Percentiles rank a stretch among this genome's conserved stretches.
phyloP scores from a whole-genome alignment of 2,113 vertebrate genomes.

The Grus americana region DNA sequence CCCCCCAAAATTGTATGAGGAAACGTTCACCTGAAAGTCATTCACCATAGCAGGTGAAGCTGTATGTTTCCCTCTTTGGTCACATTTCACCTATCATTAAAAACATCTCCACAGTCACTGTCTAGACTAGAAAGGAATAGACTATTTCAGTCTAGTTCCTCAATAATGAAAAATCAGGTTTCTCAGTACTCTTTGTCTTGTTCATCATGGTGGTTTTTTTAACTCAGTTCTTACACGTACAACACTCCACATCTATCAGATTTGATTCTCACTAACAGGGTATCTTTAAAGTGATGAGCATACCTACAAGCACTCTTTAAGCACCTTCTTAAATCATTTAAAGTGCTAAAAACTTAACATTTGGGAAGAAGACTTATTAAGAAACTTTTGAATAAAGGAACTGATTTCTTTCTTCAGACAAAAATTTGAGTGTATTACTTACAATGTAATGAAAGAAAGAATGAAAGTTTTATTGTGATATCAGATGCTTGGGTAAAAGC shows the following conservation, averaged over 20 bases:
- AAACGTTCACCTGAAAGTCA: background rate
- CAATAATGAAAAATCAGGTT: background rate
- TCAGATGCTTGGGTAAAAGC: background rate
- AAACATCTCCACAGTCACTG: background rate
- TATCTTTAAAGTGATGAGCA: background rate
- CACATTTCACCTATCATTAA: background rate
- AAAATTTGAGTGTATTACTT: background rate
- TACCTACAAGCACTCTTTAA: background rate
- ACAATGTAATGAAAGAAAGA: background rate
- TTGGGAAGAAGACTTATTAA: background rate
- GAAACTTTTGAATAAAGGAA: background rate
- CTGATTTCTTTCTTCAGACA: background rate
- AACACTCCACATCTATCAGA: background rate
- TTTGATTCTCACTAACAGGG: background rate
- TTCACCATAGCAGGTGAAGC: background rate
- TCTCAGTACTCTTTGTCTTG: background rate
- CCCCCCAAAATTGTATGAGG: background rate
- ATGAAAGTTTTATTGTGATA: background rate
- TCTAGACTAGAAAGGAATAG: background rate
- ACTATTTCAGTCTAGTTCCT: background rate
- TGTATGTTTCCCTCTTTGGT: background rate
- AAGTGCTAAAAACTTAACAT: background rate
- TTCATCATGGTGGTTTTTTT: background rate
- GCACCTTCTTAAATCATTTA: background rate
- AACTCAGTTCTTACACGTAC: background rate